phyloP scores from a whole-genome alignment of 2,888 invertebrate species.

The Ramazzottius varieornatus region DNA sequence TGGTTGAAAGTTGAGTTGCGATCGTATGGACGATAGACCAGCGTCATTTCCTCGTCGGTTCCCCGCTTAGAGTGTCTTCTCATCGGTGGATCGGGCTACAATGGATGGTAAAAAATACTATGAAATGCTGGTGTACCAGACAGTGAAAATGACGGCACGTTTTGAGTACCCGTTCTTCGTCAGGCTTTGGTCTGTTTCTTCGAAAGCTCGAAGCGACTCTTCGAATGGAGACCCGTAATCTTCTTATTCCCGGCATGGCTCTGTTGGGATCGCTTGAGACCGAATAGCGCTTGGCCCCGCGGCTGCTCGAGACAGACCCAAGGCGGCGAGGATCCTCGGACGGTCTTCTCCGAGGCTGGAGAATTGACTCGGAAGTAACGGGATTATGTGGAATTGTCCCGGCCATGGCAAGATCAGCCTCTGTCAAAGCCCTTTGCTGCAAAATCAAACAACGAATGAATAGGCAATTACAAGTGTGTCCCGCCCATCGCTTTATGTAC shows the following conservation, averaged over 20 bases:
- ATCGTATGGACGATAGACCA: background rate
- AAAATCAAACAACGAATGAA: background rate
- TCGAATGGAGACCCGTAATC: background rate
- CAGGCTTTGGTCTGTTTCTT: background rate
- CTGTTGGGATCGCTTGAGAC: background rate
- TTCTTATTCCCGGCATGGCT: background rate
- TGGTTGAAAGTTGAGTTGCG: background rate
- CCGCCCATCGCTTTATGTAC: too few relatives aligned
- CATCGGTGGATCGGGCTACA: too few relatives aligned
- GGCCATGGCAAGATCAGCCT: background rate
- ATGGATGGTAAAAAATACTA: too few relatives aligned
- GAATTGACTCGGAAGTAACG: background rate
- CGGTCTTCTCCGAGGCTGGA: background rate
- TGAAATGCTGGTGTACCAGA: background rate
- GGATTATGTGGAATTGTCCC: background rate
- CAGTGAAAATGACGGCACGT: too few relatives aligned
- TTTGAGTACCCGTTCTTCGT: background rate
- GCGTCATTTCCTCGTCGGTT: background rate
- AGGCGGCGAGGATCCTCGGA: background rate
- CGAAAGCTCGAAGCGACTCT: background rate
- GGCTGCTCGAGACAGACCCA: background rate
- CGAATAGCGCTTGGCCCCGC: background rate
- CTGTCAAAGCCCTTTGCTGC: background rate
- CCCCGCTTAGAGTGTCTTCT: too few relatives aligned
- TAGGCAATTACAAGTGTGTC: too few relatives aligned